These are phyloP conservation scores for Lepidocyrtinus sp. DNA, from an alignment of 2,888 invertebrate genomes.

Conservation along the genomic window DNA sequence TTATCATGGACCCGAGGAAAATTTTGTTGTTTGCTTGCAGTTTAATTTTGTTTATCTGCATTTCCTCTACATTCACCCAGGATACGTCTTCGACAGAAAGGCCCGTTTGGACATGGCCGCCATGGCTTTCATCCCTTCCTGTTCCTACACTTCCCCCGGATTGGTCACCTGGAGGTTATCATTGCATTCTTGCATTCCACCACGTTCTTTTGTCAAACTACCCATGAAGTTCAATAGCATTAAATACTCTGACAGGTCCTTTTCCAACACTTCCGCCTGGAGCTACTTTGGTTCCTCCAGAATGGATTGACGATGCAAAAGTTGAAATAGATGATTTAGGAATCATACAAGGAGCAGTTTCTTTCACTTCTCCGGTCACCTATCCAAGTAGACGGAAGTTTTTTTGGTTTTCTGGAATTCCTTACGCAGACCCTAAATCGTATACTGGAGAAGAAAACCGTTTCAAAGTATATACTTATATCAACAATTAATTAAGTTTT, in stretches of 20 bases:
- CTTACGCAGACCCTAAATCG: slow-evolving; percentile 39
- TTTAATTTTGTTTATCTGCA: too few relatives aligned
- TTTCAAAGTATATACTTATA: slow-evolving; percentile 37
- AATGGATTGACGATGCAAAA: slow-evolving; percentile 20
- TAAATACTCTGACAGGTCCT: too few relatives aligned
- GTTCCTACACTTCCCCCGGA: slow-evolving; percentile 6
- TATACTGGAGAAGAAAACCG: slow-evolving; percentile 33
- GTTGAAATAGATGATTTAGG: slow-evolving; percentile 47
- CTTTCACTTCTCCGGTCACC: slow-evolving; percentile 30
- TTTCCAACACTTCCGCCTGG: neutral
- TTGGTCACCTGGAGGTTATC: slow-evolving; percentile 19
- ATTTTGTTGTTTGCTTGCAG: too few relatives aligned
- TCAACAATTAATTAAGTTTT: neutral
- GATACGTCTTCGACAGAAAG: neutral
- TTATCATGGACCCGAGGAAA: too few relatives aligned
- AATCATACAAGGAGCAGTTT: slow-evolving; percentile 32
- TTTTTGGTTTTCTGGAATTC: slow-evolving; percentile 38
- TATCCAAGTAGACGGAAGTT: slow-evolving; percentile 20
- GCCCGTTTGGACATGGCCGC: neutral
- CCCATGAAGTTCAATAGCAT: too few relatives aligned
- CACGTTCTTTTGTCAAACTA: too few relatives aligned
- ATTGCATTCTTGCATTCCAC: too few relatives aligned
- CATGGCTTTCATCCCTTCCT: neutral
- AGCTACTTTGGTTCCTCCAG: slow-evolving; percentile 3
- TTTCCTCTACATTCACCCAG: too few relatives aligned